These are phyloP conservation scores for Cyphomyrmex costatus DNA, from an alignment of 1,140 invertebrate species.

Conservation along the genomic window DNA sequence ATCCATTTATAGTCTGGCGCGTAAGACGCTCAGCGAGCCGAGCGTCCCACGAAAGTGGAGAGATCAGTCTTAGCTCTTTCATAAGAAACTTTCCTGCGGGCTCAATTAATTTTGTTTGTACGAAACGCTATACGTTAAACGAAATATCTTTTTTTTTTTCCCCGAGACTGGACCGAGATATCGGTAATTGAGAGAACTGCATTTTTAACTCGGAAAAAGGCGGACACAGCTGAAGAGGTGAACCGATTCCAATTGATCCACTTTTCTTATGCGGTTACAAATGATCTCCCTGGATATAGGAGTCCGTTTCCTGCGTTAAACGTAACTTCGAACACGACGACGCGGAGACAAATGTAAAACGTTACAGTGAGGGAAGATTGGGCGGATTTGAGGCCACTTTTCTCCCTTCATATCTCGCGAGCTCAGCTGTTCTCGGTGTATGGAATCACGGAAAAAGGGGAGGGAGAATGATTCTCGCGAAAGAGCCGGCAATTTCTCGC, in stretches of 20 bases:
- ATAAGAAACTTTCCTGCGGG: slow-evolving; percentile 14
- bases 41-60: not conserved
- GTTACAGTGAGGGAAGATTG: not conserved
- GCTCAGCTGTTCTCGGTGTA: slow-evolving; percentile 42
- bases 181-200: slow-evolving; percentile 3
- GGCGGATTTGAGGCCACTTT: slow-evolving; percentile 16
- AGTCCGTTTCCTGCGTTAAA: not conserved
- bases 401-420: slow-evolving; percentile 45
- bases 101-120: slow-evolving; percentile 24
- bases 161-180: not conserved
- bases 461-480: slow-evolving; percentile 28
- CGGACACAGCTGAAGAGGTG: slow-evolving; percentile 15
- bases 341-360: slow-evolving; percentile 40
- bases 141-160: not conserved
- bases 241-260: slow-evolving; percentile 29
- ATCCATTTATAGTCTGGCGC: not conserved
- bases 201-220: slow-evolving; percentile 13
- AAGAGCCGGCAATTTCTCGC: slow-evolving; percentile 47
- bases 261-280: slow-evolving; percentile 27
- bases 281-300: not conserved
- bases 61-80: slow-evolving; percentile 5
- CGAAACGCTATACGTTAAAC: slow-evolving; percentile 24
- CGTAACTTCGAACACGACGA: slow-evolving; percentile 21
- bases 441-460: too few relatives aligned
- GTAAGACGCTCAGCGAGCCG: not conserved